Percentiles rank a stretch among this genome's conserved stretches.
These are phyloP conservation scores for Ostrea edulis DNA, from an alignment of 1,140 invertebrate species.

Conservation along the genomic window DNA sequence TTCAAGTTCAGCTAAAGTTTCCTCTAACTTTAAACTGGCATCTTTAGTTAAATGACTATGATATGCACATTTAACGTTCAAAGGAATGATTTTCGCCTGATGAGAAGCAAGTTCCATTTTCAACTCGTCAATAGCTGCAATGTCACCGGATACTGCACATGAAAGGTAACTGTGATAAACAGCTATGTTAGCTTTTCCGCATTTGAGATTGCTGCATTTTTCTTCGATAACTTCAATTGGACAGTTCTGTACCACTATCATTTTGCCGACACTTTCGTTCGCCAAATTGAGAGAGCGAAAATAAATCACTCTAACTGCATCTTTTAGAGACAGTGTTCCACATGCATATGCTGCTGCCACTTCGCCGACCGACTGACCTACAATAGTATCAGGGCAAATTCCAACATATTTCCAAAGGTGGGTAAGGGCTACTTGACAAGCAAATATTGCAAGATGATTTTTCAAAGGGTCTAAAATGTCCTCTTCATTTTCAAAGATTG, in stretches of 20 bases:
- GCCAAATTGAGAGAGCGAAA: slow-evolving; percentile 60
- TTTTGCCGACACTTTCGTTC: slow-evolving; percentile 59
- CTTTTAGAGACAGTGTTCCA: slow-evolving; percentile 60
- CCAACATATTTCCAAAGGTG: slow-evolving; percentile 64
- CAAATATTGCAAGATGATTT: slow-evolving; percentile 68
- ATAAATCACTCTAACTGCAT: slow-evolving; percentile 70
- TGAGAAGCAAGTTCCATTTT: slow-evolving; percentile 29
- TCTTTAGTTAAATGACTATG: slow-evolving; percentile 62
- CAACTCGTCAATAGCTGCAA: slow-evolving; percentile 46
- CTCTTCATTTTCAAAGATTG: slow-evolving; percentile 47
- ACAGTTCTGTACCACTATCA: slow-evolving; percentile 66
- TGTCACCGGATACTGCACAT: slow-evolving; percentile 67
- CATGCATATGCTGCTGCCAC: slow-evolving; percentile 68
- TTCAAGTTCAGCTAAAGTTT: slow-evolving; percentile 22
- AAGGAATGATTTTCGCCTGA: slow-evolving; percentile 37
- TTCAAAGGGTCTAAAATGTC: slow-evolving; percentile 60
- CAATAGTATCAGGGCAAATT: slow-evolving; percentile 61
- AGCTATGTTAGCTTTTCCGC: slow-evolving; percentile 62
- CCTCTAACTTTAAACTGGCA: slow-evolving; percentile 50
- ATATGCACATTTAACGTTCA: slow-evolving; percentile 64
- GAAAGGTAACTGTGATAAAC: slow-evolving; percentile 64
- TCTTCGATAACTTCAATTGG: slow-evolving; percentile 50
- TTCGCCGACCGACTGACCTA: slow-evolving; percentile 73
- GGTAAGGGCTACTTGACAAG: slow-evolving; percentile 67
- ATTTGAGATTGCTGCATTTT: slow-evolving; percentile 34